These are phyloP conservation scores for Coelopa frigida DNA, from an alignment of 1,140 invertebrate species.

Conservation along the genomic window DNA sequence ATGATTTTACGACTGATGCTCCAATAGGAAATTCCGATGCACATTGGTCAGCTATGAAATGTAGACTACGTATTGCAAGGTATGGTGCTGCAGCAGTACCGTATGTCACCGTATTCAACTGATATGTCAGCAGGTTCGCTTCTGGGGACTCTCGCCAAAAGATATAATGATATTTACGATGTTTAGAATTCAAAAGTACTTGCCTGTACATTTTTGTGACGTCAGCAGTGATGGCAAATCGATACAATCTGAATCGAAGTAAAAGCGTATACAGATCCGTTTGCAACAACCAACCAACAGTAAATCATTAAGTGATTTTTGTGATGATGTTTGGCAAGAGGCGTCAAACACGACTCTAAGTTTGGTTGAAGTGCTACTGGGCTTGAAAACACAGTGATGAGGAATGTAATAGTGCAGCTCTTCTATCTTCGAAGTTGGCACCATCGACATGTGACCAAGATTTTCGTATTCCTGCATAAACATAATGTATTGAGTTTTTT, in stretches of 20 bases:
- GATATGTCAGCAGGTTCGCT: conserved; percentile 18
- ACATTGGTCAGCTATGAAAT: conserved; percentile 3
- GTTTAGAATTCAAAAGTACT: conserved; percentile 14
- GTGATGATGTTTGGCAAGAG: conserved; percentile 1
- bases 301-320: conserved; percentile 16
- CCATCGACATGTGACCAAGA: conserved; percentile 33
- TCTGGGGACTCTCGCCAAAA: conserved; percentile 29
- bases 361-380: conserved; percentile 15
- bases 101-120: conserved; percentile 26
- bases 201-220: conserved; percentile 32
- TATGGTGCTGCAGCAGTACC: conserved; percentile 34
- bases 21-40: neutral
- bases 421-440: conserved; percentile 19
- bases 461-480: conserved; percentile 34
- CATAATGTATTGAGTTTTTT: conserved; percentile 13
- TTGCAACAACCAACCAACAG: conserved; percentile 7
- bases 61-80: conserved; percentile 21
- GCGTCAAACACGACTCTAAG: conserved; percentile 11
- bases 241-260: conserved; percentile 39
- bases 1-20: neutral
- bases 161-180: conserved; percentile 35
- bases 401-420: conserved; percentile 17
- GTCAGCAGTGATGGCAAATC: conserved; percentile 19
- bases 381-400: conserved; percentile 28
- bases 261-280: conserved; percentile 25